A percentile compares a stretch with the other conserved stretches of the same genome.
These are phyloP conservation scores for Pocillopora grandis DNA, from an alignment of 92 coral and sea anemone genomes.

Conservation along the genomic window DNA sequence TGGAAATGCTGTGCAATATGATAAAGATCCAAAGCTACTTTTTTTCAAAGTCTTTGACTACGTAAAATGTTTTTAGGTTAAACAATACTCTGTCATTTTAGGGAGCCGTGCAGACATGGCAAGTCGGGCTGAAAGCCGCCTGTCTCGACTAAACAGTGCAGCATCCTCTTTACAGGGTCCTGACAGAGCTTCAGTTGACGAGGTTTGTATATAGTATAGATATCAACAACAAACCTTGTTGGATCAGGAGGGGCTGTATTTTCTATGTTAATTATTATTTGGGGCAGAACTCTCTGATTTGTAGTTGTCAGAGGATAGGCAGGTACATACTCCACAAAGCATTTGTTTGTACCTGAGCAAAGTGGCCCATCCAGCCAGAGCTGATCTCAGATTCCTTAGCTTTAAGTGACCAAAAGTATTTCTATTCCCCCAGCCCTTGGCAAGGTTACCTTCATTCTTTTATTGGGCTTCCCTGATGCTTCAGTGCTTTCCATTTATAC, in stretches of 20 bases:
- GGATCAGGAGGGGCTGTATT: background rate
- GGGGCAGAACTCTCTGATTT: too few relatives aligned
- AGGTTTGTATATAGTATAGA: conserved; percentile 51
- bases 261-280: background rate
- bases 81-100: background rate
- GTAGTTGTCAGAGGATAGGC: too few relatives aligned
- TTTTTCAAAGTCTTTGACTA: too few relatives aligned
- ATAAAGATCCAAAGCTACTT: too few relatives aligned
- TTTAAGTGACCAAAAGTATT: too few relatives aligned
- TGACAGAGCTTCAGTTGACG: conserved; percentile 90
- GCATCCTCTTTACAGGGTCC: conserved; percentile 69
- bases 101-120: conserved; percentile 89
- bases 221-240: background rate
- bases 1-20: too few relatives aligned
- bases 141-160: conserved; percentile 87
- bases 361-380: conserved; percentile 12
- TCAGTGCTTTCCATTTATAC: too few relatives aligned
- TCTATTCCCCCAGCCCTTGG: background rate
- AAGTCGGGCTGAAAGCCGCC: conserved; percentile 93
- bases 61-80: too few relatives aligned
- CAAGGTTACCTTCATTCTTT: background rate
- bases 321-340: too few relatives aligned
- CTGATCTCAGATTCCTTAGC: background rate
- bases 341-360: too few relatives aligned
- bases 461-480: too few relatives aligned